A percentile compares a stretch with the other conserved stretches of the same genome.
These are phyloP conservation scores for Magallana angulata DNA, from an alignment of 1,140 invertebrate species.

Conservation along the genomic window DNA sequence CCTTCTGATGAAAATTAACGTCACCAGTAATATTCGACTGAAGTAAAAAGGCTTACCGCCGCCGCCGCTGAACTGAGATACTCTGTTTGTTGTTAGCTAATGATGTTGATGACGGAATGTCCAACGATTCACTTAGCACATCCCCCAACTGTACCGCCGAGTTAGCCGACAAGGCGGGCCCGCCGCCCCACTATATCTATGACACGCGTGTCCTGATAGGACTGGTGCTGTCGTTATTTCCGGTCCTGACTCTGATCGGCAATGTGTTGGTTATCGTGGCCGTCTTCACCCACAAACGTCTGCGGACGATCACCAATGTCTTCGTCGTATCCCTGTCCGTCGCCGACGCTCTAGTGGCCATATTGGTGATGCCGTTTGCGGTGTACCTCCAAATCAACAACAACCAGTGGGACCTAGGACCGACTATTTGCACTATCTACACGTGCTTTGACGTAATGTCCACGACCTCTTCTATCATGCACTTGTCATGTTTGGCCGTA, in stretches of 20 bases:
- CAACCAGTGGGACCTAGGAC: constrained; percentile 97
- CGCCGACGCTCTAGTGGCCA: constrained; percentile 93
- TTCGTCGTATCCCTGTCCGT: constrained; percentile 97
- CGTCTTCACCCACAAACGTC: constrained; percentile 84
- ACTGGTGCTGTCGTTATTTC: constrained; percentile 67
- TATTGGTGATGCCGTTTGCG: constrained; percentile 87
- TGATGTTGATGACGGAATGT: constrained; percentile 40
- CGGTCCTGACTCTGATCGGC: constrained; percentile 80
- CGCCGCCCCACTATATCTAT: constrained; percentile 57
- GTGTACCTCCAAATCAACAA: constrained; percentile 80
- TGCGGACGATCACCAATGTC: constrained; percentile 94
- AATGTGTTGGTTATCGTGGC: constrained; percentile 95
- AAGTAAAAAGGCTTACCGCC: not conserved
- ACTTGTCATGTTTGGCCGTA: constrained; percentile 97
- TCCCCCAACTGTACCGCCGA: constrained; percentile 56
- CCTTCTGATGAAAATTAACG: not conserved
- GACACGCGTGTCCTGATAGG: constrained; percentile 54
- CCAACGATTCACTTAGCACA: constrained; percentile 28
- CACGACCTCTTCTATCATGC: constrained; percentile 98
- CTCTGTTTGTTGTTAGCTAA: not conserved
- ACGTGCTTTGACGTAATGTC: constrained; percentile 99
- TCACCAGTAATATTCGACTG: not conserved
- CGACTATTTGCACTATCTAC: constrained; percentile 97
- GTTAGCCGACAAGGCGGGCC: constrained; percentile 59
- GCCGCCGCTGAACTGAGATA: not conserved